These are phyloP conservation scores for Rallus limicola DNA, from an alignment of 2,113 vertebrate genomes.

Conservation along the genomic window DNA sequence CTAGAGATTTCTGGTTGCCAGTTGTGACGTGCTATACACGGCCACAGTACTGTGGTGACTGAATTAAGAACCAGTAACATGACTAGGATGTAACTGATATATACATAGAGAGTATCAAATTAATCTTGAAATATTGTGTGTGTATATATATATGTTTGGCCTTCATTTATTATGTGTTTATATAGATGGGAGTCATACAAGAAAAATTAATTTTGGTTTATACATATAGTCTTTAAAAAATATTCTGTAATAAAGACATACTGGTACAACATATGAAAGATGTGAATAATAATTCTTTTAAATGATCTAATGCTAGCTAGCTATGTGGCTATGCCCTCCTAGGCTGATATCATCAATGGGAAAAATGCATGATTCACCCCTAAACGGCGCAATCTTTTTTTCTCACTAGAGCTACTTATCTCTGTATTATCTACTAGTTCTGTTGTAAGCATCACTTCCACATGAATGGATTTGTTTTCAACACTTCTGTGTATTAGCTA, in stretches of 20 bases:
- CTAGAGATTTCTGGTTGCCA: not conserved
- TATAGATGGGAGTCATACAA: not conserved
- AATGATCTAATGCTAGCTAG: not conserved
- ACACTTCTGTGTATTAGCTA: not conserved
- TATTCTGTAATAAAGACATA: not conserved
- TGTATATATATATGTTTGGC: not conserved
- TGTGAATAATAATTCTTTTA: not conserved
- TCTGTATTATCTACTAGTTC: not conserved
- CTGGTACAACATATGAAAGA: not conserved
- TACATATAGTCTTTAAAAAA: not conserved
- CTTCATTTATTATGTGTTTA: not conserved
- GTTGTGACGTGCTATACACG: not conserved
- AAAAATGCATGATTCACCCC: not conserved
- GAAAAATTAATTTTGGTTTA: not conserved
- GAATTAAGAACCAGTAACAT: not conserved
- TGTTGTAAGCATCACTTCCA: not conserved
- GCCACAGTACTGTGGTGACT: not conserved
- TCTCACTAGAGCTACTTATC: not conserved
- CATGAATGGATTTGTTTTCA: not conserved
- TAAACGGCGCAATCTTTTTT: not conserved
- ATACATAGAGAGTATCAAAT: not conserved
- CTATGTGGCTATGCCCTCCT: not conserved
- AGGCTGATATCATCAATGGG: not conserved
- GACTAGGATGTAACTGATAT: not conserved
- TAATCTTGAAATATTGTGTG: not conserved